Evolutionary conservation across 2,888 invertebrate species (phyloP).

Genomic region (Piscicola geometra): DNA sequence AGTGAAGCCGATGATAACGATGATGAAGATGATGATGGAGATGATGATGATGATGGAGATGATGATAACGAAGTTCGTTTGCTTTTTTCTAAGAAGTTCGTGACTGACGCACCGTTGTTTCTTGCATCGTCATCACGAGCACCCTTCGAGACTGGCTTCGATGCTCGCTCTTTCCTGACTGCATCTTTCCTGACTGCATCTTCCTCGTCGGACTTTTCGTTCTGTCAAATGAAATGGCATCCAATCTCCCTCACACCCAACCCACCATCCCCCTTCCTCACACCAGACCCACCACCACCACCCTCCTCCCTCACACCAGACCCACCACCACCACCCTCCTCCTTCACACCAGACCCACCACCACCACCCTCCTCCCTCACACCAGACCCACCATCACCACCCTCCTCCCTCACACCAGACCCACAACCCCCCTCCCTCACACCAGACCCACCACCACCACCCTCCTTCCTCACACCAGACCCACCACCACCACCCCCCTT

Average conservation of each 20-base stretch:
- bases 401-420: slow-evolving; percentile 2
- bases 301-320: background rate
- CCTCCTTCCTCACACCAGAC: background rate
- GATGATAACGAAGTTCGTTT: slow-evolving; percentile 10
- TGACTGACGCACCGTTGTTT: too few relatives aligned
- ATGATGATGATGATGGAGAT: slow-evolving; percentile 20
- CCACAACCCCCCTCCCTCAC: too few relatives aligned
- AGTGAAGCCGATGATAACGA: slow-evolving; percentile 1
- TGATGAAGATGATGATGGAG: slow-evolving; percentile 16
- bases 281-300: background rate
- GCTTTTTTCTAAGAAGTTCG: too few relatives aligned
- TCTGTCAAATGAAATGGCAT: too few relatives aligned
- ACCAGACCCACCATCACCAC: background rate
- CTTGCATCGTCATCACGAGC: too few relatives aligned
- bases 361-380: too few relatives aligned
- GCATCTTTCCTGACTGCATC: too few relatives aligned
- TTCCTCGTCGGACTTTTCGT: too few relatives aligned
- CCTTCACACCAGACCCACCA: background rate
- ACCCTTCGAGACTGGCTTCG: too few relatives aligned
- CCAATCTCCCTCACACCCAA: too few relatives aligned
- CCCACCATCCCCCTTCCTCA: background rate
- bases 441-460: background rate
- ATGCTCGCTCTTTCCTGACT: too few relatives aligned
- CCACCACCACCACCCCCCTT: too few relatives aligned
- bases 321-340: slow-evolving; percentile 9